Base-by-base conservation (phyloP, 1,140 invertebrate species). In the Adelges cooleyi region DNA sequence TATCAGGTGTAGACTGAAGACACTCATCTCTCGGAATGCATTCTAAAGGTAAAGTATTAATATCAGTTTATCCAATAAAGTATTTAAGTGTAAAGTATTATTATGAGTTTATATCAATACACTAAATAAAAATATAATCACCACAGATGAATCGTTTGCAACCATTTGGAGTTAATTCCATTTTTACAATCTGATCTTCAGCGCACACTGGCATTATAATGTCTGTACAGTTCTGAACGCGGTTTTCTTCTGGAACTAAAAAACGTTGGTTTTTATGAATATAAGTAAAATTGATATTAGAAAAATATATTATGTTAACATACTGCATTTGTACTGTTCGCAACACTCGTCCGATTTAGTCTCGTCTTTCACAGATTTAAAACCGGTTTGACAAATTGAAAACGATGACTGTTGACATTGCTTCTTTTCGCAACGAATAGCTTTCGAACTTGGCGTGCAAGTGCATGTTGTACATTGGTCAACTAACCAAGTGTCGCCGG, bases 391-490 rank as follows among this genome's bases (percentile, higher is more conserved):
- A 66, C 83, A 85, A 48, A 84, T 78, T 9, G 80, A 82, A 29
- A 48, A 62, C 20, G 82, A 79, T 38, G 77, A 67, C 27, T 74
- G 73, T 8, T 79, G 75, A 70, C 86, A 87, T 20, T 78, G 75
- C 50, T 77, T 79, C 25, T 77, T 80, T 20, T 80, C 76, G 71
- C 86, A 87, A 27, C 74, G 70, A 56, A 79, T 70, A 69, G 74
- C 70, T 51, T 62, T 50, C 3, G 29, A 59, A 9, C 42, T 13
- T 51, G 71, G 77, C 33, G 77, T 75, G 72, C 90, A 93, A 22
- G 76, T 75, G 70, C 90, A 93, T n/a, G 75, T 79, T 0, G 84
- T 88, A 70, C 90, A 92, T 25, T 82, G 80, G 69, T 89, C 82
- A 44, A 80, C 79, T 70, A 78, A 70, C 80, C 80, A 82, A 15